phyloP scores from a whole-genome alignment of 2,888 invertebrate genomes.

The Entomobrya proxima region DNA sequence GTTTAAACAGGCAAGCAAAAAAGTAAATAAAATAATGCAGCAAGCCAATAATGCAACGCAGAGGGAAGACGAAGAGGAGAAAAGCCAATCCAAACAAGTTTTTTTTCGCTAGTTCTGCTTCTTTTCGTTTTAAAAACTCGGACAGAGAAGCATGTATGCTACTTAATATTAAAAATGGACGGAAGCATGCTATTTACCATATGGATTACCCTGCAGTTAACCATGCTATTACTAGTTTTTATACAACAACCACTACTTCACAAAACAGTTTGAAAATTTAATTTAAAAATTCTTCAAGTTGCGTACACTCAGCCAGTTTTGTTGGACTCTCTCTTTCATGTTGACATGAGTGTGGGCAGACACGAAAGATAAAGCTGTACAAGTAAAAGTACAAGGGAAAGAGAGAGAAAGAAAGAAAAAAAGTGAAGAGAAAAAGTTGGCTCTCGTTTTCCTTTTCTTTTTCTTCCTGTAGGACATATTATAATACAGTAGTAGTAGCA shows the following conservation, averaged over 20 bases:
- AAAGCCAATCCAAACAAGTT: slow-evolving; percentile 17
- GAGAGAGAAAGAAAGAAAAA: not conserved
- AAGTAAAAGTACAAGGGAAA: not conserved
- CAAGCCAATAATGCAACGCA: slow-evolving; percentile 4
- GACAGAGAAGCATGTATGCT: not conserved
- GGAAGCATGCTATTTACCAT: slow-evolving; percentile 19
- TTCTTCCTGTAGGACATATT: slow-evolving; percentile 5
- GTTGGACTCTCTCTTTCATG: slow-evolving; percentile 4
- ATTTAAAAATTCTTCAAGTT: slow-evolving; percentile 55
- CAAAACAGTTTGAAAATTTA: slow-evolving; percentile 54
- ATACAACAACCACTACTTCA: not conserved
- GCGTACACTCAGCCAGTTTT: slow-evolving; percentile 16
- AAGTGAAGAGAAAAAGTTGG: slow-evolving; percentile 12
- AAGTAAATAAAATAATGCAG: slow-evolving; percentile 24
- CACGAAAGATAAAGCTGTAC: slow-evolving; percentile 40
- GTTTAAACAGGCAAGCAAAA: not conserved
- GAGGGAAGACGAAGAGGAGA: not conserved
- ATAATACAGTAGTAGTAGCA: not conserved
- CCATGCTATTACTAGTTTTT: slow-evolving; percentile 5
- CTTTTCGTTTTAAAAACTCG: not conserved
- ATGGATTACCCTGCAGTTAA: slow-evolving; percentile 34
- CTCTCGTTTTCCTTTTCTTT: not conserved
- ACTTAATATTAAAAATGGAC: slow-evolving; percentile 24
- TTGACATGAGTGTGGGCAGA: slow-evolving; percentile 30
- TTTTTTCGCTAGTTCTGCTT: slow-evolving; percentile 1